Conservation (phyloP, 2,888 invertebrate genomes). For the Lasioglossum villosulum region DNA sequence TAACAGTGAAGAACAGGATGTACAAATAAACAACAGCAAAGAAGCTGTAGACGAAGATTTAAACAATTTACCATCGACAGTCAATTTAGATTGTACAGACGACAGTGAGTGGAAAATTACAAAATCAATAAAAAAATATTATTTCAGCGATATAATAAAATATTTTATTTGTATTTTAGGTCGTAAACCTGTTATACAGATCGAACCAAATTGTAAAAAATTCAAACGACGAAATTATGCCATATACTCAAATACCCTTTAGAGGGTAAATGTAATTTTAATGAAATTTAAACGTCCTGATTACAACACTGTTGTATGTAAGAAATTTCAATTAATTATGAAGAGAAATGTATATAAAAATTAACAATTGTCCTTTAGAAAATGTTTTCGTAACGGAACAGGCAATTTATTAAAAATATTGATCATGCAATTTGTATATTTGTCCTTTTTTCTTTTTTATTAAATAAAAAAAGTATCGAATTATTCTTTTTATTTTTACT, state of each 20-base stretch:
- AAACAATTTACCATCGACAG: conserved; percentile 24
- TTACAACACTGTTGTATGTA: conserved; percentile 13
- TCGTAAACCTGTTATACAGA: conserved; percentile 48
- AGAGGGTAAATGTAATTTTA: conserved; percentile 46
- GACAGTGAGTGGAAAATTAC: conserved; percentile 46
- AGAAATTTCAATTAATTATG: neutral
- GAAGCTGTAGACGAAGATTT: conserved; percentile 34
- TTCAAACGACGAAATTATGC: conserved; percentile 84
- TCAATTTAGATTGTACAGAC: conserved; percentile 35
- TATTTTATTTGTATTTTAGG: conserved; percentile 56
- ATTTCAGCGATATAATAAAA: conserved; percentile 16
- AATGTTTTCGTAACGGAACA: neutral
- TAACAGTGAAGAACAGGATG: conserved; percentile 44
- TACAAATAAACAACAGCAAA: conserved; percentile 42
- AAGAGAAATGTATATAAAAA: conserved; percentile 21
- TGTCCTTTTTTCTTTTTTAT: conserved; percentile 5
- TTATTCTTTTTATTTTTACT: neutral
- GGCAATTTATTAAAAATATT: too few species aligned
- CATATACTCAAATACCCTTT: conserved; percentile 79
- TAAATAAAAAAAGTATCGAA: conserved; percentile 13
- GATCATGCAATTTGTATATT: conserved; percentile 23
- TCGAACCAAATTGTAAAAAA: conserved; percentile 80
- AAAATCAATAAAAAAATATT: conserved; percentile 2
- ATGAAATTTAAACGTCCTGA: conserved; percentile 4
- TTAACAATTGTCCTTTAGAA: conserved; percentile 17